Conservation (phyloP, 2,113 vertebrate species). For the Odocoileus hemionus region DNA sequence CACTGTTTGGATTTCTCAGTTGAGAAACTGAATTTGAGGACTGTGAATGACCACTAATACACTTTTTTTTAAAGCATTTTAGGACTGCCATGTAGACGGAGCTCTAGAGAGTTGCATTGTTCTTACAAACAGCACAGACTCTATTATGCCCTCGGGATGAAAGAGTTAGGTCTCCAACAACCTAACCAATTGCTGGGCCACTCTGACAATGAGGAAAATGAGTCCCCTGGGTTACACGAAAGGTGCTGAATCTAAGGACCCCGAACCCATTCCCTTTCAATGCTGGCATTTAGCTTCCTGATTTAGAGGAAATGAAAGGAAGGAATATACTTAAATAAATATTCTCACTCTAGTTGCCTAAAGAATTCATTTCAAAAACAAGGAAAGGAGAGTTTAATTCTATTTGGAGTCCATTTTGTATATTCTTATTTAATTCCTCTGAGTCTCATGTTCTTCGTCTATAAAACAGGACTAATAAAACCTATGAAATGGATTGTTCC, state of each 20-base stretch:
- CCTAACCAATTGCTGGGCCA: background rate
- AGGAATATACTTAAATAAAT: background rate
- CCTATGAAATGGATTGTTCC: background rate
- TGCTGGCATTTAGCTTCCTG: background rate
- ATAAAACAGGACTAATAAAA: background rate
- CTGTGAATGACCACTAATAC: background rate
- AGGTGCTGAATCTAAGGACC: background rate
- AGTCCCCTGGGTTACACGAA: background rate
- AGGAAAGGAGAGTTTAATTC: background rate
- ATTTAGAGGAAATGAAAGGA: conserved; percentile 27
- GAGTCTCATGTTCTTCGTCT: conserved; percentile 10
- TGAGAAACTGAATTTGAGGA: background rate
- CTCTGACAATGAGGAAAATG: conserved; percentile 5
- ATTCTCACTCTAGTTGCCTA: background rate
- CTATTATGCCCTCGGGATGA: background rate
- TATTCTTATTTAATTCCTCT: conserved; percentile 22
- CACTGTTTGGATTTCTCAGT: background rate
- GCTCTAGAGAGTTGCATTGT: background rate
- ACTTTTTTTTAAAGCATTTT: background rate
- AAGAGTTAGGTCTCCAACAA: background rate
- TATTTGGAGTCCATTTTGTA: background rate
- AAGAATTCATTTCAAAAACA: background rate
- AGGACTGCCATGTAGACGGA: background rate
- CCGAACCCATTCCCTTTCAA: background rate
- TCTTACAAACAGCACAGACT: background rate